Evolutionary conservation across 2,888 invertebrate species (phyloP).

Genomic region (Hypolimnas misippus): DNA sequence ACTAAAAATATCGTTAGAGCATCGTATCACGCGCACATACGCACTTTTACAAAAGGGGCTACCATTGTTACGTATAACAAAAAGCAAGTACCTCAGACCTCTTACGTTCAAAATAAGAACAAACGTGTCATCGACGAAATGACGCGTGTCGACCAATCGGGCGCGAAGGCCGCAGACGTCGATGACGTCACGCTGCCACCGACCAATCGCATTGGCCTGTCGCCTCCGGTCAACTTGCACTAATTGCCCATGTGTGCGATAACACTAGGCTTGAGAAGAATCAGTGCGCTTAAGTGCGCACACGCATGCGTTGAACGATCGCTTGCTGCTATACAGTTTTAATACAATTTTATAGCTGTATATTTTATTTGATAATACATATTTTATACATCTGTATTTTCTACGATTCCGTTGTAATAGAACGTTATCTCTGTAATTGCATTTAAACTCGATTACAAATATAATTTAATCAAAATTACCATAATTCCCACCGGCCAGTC

Average conservation of each 20-base stretch:
- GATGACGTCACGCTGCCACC: constrained; percentile 76
- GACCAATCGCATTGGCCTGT: constrained; percentile 74
- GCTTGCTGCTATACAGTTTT: constrained; percentile 23
- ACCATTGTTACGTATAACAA: constrained; percentile 71
- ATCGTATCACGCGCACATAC: constrained; percentile 32
- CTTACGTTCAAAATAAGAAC: constrained; percentile 82
- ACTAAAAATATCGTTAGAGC: constrained; percentile 18
- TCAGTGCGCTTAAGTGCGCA: constrained; percentile 73
- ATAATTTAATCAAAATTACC: constrained; percentile 14
- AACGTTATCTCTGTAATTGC: constrained; percentile 1
- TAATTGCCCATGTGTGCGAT: constrained; percentile 84
- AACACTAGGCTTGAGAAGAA: constrained; percentile 76
- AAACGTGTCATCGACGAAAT: constrained; percentile 83
- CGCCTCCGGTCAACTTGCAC: constrained; percentile 83
- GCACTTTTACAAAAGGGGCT: constrained; percentile 51
- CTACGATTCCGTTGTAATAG: neutral
- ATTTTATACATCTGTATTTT: neutral
- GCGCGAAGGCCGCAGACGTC: constrained; percentile 81
- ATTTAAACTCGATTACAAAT: constrained; percentile 11
- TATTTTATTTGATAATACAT: neutral
- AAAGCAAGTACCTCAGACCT: constrained; percentile 72
- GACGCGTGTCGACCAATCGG: constrained; percentile 83
- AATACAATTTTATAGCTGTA: constrained; percentile 16
- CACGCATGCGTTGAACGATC: constrained; percentile 48
- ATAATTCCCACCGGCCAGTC: constrained; percentile 20